A percentile compares a stretch with the other conserved stretches of the same genome.
Conservation (phyloP, 1,140 invertebrate genomes). For the Drosophila fuyamai region DNA sequence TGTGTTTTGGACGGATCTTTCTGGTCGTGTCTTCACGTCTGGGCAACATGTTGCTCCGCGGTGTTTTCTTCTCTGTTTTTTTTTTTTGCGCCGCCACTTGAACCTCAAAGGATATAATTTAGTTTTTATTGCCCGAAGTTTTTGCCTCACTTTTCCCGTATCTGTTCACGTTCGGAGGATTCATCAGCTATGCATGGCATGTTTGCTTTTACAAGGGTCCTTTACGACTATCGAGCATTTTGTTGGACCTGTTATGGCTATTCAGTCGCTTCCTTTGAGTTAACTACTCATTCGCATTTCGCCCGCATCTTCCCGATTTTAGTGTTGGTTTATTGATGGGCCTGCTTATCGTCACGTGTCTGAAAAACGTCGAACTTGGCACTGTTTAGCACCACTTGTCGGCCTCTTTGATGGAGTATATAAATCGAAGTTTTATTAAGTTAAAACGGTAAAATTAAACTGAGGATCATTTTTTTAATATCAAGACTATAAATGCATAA, state of each 20-base stretch:
- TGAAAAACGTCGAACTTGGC: slow-evolving; percentile 9
- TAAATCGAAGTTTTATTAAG: neutral
- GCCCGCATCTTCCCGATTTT: slow-evolving; percentile 24
- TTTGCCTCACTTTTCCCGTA: slow-evolving; percentile 23
- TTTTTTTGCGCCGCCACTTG: slow-evolving; percentile 55
- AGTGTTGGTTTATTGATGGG: slow-evolving; percentile 65
- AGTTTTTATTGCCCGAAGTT: slow-evolving; percentile 74
- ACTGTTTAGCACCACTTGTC: neutral
- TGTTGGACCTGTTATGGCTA: neutral
- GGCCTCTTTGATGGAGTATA: slow-evolving; percentile 38
- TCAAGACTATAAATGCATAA: neutral
- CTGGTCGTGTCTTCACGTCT: slow-evolving; percentile 27
- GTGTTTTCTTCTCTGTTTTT: slow-evolving; percentile 31
- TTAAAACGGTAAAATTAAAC: neutral
- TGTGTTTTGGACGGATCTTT: slow-evolving; percentile 27
- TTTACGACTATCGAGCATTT: slow-evolving; percentile 48
- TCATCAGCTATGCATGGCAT: slow-evolving; percentile 76
- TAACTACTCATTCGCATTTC: slow-evolving; percentile 35
- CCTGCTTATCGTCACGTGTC: slow-evolving; percentile 56
- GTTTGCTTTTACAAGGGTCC: slow-evolving; percentile 64
- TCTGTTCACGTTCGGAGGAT: slow-evolving; percentile 38
- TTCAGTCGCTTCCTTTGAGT: slow-evolving; percentile 24
- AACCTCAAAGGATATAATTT: slow-evolving; percentile 80
- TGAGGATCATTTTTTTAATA: neutral
- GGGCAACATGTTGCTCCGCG: slow-evolving; percentile 67